Evolutionary conservation across 2,888 invertebrate species (phyloP).

Genomic region (Exocentrus adspersus): DNA sequence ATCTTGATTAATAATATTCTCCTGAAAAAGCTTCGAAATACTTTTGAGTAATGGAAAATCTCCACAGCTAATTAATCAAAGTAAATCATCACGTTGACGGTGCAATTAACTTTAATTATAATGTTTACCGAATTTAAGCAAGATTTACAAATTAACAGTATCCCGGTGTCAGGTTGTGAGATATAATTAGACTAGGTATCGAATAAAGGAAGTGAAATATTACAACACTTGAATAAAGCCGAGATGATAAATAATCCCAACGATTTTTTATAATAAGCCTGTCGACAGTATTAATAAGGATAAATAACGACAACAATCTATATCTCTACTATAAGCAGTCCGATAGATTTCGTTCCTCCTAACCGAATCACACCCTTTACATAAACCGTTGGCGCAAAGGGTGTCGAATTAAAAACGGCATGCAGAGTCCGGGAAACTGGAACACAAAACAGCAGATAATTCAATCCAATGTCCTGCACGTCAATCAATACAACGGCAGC

Average conservation of each 20-base stretch:
- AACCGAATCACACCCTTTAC: neutral
- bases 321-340: no score
- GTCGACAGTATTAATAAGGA: no score
- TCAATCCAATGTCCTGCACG: slow-evolving; percentile 33
- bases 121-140: slow-evolving; percentile 1
- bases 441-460: slow-evolving; percentile 37
- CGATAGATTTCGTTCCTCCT: no score
- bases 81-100: slow-evolving; percentile 22
- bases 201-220: neutral
- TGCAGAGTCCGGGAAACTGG: slow-evolving; percentile 34
- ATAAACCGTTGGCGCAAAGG: slow-evolving; percentile 5
- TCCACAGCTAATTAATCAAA: slow-evolving; percentile 15
- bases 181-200: slow-evolving; percentile 3
- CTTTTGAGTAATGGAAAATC: neutral
- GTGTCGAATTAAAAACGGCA: slow-evolving; percentile 31
- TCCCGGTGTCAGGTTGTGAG: neutral
- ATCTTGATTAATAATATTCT: neutral
- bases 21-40: neutral
- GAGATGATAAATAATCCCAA: neutral
- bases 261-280: no score
- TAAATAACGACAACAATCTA: no score
- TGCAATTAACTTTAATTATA: slow-evolving; percentile 22
- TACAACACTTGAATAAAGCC: neutral
- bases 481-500: slow-evolving; percentile 37
- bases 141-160: slow-evolving; percentile 3